These are phyloP conservation scores for Drosophila ogumai DNA, from an alignment of 1,140 invertebrate genomes.

Conservation along the genomic window DNA sequence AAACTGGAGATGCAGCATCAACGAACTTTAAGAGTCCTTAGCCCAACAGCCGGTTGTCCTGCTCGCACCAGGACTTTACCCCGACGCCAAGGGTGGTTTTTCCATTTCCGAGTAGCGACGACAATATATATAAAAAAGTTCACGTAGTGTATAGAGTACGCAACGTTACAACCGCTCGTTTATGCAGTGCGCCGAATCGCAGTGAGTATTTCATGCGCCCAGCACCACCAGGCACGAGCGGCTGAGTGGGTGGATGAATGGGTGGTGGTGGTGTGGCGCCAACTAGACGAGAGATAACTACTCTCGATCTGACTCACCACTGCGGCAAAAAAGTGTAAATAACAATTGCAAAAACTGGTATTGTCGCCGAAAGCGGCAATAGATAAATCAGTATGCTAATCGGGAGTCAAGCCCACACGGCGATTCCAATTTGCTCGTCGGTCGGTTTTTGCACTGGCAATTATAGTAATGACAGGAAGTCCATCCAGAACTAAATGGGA, in stretches of 20 bases:
- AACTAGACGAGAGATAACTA: conserved; percentile 20
- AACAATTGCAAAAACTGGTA: conserved; percentile 20
- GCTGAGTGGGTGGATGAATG: conserved; percentile 19
- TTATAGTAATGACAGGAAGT: conserved; percentile 44
- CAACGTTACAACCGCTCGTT: conserved; percentile 50
- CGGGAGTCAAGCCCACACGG: conserved; percentile 16
- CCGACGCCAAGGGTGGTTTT: conserved; percentile 53
- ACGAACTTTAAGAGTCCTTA: conserved; percentile 70
- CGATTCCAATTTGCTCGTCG: conserved; percentile 5
- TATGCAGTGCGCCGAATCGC: conserved; percentile 40
- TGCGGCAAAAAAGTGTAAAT: neutral
- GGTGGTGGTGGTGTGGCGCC: conserved; percentile 31
- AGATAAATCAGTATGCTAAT: conserved; percentile 39
- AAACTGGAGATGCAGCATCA: conserved; percentile 61
- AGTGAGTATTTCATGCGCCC: conserved; percentile 24
- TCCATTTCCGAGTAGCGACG: conserved; percentile 21
- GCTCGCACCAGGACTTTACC: conserved; percentile 27
- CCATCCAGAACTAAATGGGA: neutral
- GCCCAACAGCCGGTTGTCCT: conserved; percentile 34
- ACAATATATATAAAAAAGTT: conserved; percentile 10
- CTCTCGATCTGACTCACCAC: conserved; percentile 34
- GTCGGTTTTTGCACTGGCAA: conserved; percentile 9
- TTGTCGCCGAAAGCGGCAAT: conserved; percentile 23
- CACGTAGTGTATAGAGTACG: conserved; percentile 51
- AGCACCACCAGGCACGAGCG: conserved; percentile 12